Percentiles rank a stretch among this genome's conserved stretches.
Conservation (phyloP, 2,888 invertebrate genomes). For the Masnerella sp. region DNA sequence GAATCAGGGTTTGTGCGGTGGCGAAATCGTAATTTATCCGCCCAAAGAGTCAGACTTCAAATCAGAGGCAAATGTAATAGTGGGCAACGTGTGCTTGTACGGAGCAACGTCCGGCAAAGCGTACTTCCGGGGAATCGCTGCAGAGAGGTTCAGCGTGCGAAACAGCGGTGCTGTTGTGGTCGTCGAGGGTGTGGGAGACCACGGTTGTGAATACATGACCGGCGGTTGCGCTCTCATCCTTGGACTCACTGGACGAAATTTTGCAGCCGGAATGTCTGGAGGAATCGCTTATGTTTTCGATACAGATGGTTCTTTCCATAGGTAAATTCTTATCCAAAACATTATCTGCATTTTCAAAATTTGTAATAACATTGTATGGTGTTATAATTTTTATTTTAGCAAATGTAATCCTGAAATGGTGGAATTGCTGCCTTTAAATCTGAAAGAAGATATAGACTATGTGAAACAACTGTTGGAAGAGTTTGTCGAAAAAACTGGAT, state of each 20-base stretch:
- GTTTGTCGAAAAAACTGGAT: conserved; percentile 93
- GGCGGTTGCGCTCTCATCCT: conserved; percentile 94
- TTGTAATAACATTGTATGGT: too few species aligned
- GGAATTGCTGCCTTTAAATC: conserved; percentile 90
- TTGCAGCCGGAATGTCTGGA: conserved; percentile 99
- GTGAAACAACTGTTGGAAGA: conserved; percentile 89
- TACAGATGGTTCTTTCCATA: conserved; percentile 88
- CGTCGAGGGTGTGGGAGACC: conserved; percentile 98
- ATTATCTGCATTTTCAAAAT: too few species aligned
- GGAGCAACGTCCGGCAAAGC: conserved; percentile 97
- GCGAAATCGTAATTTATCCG: conserved; percentile 94
- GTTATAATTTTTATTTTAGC: conserved; percentile 75
- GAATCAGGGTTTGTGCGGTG: conserved; percentile 91
- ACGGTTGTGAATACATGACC: conserved; percentile 99
- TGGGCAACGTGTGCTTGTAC: conserved; percentile 98
- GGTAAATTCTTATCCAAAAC: too few species aligned
- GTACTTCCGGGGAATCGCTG: conserved; percentile 97
- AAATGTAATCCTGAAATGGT: conserved; percentile 98
- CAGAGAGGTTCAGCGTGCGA: conserved; percentile 98
- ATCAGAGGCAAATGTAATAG: conserved; percentile 96
- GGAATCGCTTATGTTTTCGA: conserved; percentile 98
- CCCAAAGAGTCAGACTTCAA: conserved; percentile 91
- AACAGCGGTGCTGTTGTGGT: conserved; percentile 98
- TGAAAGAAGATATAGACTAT: conserved; percentile 86
- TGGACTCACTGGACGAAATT: conserved; percentile 97